Percentiles rank a stretch among this genome's conserved stretches.
Conservation (phyloP, 2,888 invertebrate species). For the Nephrotoma flavescens region DNA sequence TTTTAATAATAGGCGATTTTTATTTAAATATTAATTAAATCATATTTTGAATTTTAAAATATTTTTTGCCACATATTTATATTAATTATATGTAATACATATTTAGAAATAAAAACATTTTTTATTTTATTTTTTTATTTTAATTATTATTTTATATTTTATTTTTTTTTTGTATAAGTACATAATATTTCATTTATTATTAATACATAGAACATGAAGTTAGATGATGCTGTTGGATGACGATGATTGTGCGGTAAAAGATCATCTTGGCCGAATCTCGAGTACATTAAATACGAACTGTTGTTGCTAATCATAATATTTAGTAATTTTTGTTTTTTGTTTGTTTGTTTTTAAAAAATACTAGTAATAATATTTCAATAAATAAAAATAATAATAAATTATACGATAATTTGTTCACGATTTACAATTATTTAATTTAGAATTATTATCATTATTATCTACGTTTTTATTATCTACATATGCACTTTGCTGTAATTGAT, state of each 20-base stretch:
- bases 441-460: constrained; percentile 1
- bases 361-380: not conserved
- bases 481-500: constrained; percentile 1
- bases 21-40: not conserved
- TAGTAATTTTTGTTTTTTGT: not conserved
- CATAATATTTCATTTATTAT: not conserved
- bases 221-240: not conserved
- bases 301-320: not conserved
- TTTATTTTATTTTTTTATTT: not conserved
- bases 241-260: not conserved
- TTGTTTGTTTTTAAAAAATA: not conserved
- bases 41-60: not conserved
- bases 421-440: constrained; percentile 1
- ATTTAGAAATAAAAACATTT: not conserved
- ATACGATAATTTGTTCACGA: not conserved
- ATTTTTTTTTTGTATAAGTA: not conserved
- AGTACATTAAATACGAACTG: not conserved
- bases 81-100: not conserved
- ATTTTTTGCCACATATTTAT: not conserved
- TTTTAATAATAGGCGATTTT: not conserved
- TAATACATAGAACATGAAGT: not conserved
- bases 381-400: not conserved
- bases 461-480: not conserved
- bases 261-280: not conserved
- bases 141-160: not conserved